A percentile compares a stretch with the other conserved stretches of the same genome.
These are phyloP conservation scores for Forbesichthys agassizii DNA, from an alignment of 2,113 vertebrate species.

Conservation along the genomic window DNA sequence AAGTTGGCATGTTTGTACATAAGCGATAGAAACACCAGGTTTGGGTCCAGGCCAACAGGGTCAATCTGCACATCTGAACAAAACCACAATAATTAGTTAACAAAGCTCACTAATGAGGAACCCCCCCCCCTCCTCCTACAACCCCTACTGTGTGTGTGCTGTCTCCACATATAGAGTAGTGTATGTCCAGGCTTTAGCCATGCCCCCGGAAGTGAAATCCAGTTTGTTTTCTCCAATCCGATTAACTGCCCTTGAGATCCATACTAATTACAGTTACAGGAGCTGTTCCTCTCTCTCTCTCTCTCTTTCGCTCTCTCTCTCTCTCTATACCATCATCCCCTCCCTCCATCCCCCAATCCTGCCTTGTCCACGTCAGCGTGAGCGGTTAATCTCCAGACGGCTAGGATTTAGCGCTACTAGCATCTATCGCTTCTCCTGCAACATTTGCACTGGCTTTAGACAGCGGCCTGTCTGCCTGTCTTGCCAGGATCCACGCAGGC, in stretches of 20 bases:
- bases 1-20: slow-evolving; percentile 41
- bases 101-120: slow-evolving; percentile 68
- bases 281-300: slow-evolving; percentile 34
- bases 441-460: slow-evolving; percentile 39
- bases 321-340: slow-evolving; percentile 16
- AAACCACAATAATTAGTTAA: slow-evolving; percentile 72
- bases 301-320: slow-evolving; percentile 18
- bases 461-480: background rate
- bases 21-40: slow-evolving; percentile 34
- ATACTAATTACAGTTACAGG: slow-evolving; percentile 73
- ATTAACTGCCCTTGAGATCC: slow-evolving; percentile 78
- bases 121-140: slow-evolving; percentile 24
- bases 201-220: slow-evolving; percentile 66
- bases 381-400: slow-evolving; percentile 66
- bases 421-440: slow-evolving; percentile 30
- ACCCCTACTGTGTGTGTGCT: slow-evolving; percentile 25
- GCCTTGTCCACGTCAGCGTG: slow-evolving; percentile 71
- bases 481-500: slow-evolving; percentile 10
- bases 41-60: slow-evolving; percentile 57
- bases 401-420: slow-evolving; percentile 38
- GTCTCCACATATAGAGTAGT: slow-evolving; percentile 43
- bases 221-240: slow-evolving; percentile 77
- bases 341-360: slow-evolving; percentile 30
- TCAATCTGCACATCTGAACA: slow-evolving; percentile 66
- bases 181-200: slow-evolving; percentile 44